These are phyloP conservation scores for Ericerus pela DNA, from an alignment of 1,140 invertebrate genomes.

Conservation along the genomic window DNA sequence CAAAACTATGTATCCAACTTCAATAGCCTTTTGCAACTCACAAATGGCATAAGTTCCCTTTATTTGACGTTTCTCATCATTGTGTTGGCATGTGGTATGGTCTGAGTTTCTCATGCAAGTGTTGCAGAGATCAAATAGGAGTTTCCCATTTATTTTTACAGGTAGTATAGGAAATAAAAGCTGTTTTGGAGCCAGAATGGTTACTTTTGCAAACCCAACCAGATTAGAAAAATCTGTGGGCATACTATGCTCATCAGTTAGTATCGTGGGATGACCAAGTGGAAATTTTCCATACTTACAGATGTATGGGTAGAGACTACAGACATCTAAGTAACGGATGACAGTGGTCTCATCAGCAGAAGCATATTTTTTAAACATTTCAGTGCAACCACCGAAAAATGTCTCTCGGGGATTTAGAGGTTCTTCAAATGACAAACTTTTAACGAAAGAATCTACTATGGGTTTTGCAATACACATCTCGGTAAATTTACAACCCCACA, in stretches of 20 bases:
- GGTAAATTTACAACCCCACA: background rate
- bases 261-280: conserved; percentile 28
- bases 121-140: conserved; percentile 27
- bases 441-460: background rate
- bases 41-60: conserved; percentile 30
- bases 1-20: conserved; percentile 28
- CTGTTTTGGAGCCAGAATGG: conserved; percentile 25
- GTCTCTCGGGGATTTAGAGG: background rate
- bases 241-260: conserved; percentile 23
- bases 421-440: background rate
- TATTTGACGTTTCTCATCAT: conserved; percentile 24
- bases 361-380: conserved; percentile 15
- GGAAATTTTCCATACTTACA: conserved; percentile 24
- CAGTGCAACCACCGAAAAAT: conserved; percentile 14
- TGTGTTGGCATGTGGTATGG: conserved; percentile 23
- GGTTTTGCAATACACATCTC: background rate
- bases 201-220: conserved; percentile 25
- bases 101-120: conserved; percentile 20
- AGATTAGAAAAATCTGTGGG: background rate
- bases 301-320: conserved; percentile 31
- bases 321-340: too few species aligned
- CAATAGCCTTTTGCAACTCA: conserved; percentile 29
- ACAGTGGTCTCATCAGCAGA: conserved; percentile 20
- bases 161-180: conserved; percentile 28
- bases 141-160: conserved; percentile 21